Base-by-base conservation (phyloP, 2,113 vertebrate species). In the Craseonycteris thonglongyai region DNA sequence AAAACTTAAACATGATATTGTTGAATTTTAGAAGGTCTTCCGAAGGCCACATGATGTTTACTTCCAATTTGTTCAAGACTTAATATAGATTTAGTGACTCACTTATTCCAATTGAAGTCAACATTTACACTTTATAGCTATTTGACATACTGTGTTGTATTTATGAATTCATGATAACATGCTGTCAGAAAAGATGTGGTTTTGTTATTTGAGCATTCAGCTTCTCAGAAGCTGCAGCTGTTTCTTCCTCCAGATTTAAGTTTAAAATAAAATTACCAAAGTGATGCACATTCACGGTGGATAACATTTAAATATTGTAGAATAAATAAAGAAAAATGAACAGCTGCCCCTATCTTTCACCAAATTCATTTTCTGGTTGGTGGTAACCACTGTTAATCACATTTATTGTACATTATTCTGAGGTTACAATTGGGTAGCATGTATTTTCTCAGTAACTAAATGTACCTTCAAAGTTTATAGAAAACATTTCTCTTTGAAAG, bases 191-290 rank as follows among this genome's bases (percentile, higher is more conserved):
- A 88, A 82, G 42, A 80, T 90, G 75, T 59, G 90, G 75, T 91
- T 93, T 81, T 95, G 75, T 96, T 90, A 68, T 78, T 45, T 69
- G 71, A 93, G 59, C 58, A 19, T 94, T 79, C 63, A 82, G 30
- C 38, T 88, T 96, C 72, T 81, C 42, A 63, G 80, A 81, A 76
- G 22, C 86, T 76, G 33, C 81, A 87, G 68, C 79, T 96, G 79
- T 84, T 96, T 74, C 11, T 35, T 51, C 0, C 22, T 88, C 61
- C 51, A 85, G 68, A 93, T 88, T 94, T 83, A 92, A 89, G 35
- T 95, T 95, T 65, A 87, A 93, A 96, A 93, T 91, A 93, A 79
- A 94, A 81, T 96, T 86, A 79, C 68, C 66, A 56, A 95, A 86
- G 40, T 91, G 49, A 86, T 89, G 24, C 24, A 93, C 4, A 0